A percentile compares a stretch with the other conserved stretches of the same genome.
These are phyloP conservation scores for Cheilosia pagana DNA, from an alignment of 2,888 invertebrate species.

Conservation along the genomic window DNA sequence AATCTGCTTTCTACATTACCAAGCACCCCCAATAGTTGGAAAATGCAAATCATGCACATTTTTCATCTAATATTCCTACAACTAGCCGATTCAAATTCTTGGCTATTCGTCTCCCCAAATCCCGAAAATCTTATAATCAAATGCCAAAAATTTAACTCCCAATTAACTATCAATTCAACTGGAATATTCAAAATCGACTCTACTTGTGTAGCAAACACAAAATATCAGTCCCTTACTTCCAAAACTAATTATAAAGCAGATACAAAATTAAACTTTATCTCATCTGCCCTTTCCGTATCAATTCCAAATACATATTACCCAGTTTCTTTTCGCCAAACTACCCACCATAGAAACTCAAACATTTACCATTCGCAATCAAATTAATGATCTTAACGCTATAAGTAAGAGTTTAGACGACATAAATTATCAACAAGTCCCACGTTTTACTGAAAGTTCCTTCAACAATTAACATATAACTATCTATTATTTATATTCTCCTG, in stretches of 20 bases:
- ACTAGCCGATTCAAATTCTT: background rate
- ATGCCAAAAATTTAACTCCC: no score
- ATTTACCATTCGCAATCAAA: background rate
- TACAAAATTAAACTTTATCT: background rate
- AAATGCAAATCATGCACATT: background rate
- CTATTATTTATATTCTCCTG: background rate
- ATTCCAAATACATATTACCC: background rate
- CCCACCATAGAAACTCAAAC: background rate
- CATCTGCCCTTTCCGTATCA: background rate
- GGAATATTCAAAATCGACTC: background rate
- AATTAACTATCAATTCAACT: no score
- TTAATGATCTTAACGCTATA: background rate
- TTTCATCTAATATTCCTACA: background rate
- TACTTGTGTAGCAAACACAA: background rate
- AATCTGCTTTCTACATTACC: background rate
- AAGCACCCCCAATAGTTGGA: background rate
- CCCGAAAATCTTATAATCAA: background rate
- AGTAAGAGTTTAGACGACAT: no score
- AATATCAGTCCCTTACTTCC: background rate
- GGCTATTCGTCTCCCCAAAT: background rate
- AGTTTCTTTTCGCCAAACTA: background rate
- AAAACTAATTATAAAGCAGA: background rate
- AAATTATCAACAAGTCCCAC: background rate
- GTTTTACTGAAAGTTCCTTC: background rate
- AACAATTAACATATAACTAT: background rate